Percentiles rank a stretch among this genome's conserved stretches.
Evolutionary conservation across 1,140 invertebrate genomes (phyloP).

Genomic region (Rhysida immarginata): DNA sequence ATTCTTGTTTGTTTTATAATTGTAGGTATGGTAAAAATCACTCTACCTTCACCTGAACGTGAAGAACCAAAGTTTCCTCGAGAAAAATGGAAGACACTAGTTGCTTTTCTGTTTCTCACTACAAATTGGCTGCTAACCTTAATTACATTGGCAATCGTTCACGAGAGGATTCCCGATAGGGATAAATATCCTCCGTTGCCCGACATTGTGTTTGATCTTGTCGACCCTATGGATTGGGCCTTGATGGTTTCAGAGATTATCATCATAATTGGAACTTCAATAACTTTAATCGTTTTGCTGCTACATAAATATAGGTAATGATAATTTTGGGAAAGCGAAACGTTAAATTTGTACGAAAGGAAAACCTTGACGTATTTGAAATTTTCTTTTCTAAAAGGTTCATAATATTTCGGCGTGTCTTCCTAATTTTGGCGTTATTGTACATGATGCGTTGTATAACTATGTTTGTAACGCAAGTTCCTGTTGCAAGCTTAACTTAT

Average conservation of each 20-base stretch:
- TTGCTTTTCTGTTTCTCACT: constrained; percentile 34
- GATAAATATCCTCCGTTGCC: constrained; percentile 51
- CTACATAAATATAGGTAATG: constrained; percentile 70
- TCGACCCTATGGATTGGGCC: constrained; percentile 55
- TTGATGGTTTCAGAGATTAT: constrained; percentile 66
- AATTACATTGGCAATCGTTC: constrained; percentile 57
- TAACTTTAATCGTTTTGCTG: constrained; percentile 53
- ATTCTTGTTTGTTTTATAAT: not conserved
- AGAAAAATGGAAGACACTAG: constrained; percentile 52
- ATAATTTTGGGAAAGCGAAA: too few relatives aligned
- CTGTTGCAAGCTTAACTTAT: constrained; percentile 63
- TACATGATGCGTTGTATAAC: constrained; percentile 75
- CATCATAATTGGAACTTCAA: constrained; percentile 59
- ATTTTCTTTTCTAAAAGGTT: too few relatives aligned
- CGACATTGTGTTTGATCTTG: constrained; percentile 61
- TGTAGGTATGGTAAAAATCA: constrained; percentile 34
- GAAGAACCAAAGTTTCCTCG: constrained; percentile 49
- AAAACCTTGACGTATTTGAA: too few relatives aligned
- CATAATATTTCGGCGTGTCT: constrained; percentile 64
- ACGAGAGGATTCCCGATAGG: constrained; percentile 65
- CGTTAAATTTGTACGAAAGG: too few relatives aligned
- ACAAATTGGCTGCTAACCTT: constrained; percentile 31
- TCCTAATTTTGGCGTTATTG: constrained; percentile 61
- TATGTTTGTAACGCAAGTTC: constrained; percentile 77
- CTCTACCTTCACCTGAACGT: constrained; percentile 37